Percentiles rank a stretch among this genome's conserved stretches.
Conservation (phyloP, 2,888 invertebrate species). For the Drosophila recens region DNA sequence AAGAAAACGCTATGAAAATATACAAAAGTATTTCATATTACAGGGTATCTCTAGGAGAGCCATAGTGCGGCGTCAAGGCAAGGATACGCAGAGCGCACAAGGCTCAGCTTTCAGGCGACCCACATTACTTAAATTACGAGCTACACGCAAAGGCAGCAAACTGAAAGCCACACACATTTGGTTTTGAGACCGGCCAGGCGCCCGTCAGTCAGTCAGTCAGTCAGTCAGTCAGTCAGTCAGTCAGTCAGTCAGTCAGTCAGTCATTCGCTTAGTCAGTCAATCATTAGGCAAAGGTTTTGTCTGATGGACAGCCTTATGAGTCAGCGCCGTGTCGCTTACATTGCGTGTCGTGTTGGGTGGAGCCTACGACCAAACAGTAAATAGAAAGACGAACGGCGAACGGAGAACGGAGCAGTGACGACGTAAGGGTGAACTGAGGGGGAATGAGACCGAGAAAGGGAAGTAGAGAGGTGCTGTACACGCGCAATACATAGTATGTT, state of each 20-base stretch:
- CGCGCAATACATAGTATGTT: slow-evolving; percentile 39
- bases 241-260: slow-evolving; percentile 47
- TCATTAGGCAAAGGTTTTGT: slow-evolving; percentile 57
- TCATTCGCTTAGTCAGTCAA: slow-evolving; percentile 56
- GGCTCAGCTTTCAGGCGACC: slow-evolving; percentile 70
- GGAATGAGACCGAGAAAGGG: background rate
- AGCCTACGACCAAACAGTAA: slow-evolving; percentile 22
- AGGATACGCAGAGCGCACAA: slow-evolving; percentile 49
- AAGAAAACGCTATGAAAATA: background rate
- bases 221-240: too few relatives aligned
- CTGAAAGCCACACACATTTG: slow-evolving; percentile 44
- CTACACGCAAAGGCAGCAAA: slow-evolving; percentile 79
- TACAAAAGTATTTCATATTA: background rate
- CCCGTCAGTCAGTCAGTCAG: slow-evolving; percentile 42
- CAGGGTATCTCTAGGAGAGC: slow-evolving; percentile 18
- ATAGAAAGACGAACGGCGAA: slow-evolving; percentile 20
- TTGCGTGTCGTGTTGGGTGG: slow-evolving; percentile 66
- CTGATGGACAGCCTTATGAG: slow-evolving; percentile 65
- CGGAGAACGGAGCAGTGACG: background rate
- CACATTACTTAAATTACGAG: slow-evolving; percentile 81
- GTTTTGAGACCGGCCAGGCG: slow-evolving; percentile 42
- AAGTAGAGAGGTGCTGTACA: background rate
- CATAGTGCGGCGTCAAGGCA: slow-evolving; percentile 13
- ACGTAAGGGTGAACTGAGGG: background rate
- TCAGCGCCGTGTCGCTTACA: slow-evolving; percentile 56